Conservation (phyloP, 2,113 vertebrate genomes). For the Picathartes gymnocephalus region DNA sequence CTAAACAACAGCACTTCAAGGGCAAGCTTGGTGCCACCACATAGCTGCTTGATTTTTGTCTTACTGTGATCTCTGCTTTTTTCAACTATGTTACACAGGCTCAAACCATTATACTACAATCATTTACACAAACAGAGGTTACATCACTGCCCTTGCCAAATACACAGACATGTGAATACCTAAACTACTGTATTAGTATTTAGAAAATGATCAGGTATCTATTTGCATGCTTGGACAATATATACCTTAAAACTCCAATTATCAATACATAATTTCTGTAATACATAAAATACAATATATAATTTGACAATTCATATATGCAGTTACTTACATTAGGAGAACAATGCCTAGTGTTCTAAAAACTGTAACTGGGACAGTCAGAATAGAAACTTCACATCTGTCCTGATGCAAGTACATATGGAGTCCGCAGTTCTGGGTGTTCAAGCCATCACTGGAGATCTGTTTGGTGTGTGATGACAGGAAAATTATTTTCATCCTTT, state of each 20-base stretch:
- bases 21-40: neutral
- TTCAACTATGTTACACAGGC: neutral
- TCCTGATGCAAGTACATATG: neutral
- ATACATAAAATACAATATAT: neutral
- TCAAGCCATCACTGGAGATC: neutral
- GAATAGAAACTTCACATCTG: neutral
- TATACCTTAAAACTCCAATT: neutral
- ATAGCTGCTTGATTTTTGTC: neutral
- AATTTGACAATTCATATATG: neutral
- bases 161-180: accelerated
- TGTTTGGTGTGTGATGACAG: neutral
- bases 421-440: neutral
- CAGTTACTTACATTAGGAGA: neutral
- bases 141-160: neutral
- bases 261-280: neutral
- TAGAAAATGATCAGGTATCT: too few relatives aligned
- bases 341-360: neutral
- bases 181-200: neutral
- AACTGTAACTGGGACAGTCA: neutral
- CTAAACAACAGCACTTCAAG: neutral
- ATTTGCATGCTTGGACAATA: neutral
- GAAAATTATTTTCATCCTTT: neutral
- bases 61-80: neutral
- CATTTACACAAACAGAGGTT: neutral
- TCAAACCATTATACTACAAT: neutral